Percentiles rank a stretch among this genome's conserved stretches.
These are phyloP conservation scores for Chrysolina americana DNA, from an alignment of 2,888 invertebrate species.

Conservation along the genomic window DNA sequence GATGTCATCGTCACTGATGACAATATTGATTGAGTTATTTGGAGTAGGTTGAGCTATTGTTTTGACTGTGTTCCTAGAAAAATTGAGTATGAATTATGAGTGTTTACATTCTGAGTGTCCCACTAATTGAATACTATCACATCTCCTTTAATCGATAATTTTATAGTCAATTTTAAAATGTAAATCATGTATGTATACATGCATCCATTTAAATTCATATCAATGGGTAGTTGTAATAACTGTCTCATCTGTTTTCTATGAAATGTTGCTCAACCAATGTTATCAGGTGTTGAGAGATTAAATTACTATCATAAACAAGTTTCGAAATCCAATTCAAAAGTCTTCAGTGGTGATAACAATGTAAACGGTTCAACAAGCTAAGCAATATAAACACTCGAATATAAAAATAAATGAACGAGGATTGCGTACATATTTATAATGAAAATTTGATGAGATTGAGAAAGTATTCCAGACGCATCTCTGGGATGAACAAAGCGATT, in stretches of 20 bases:
- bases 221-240: neutral
- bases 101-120: no score
- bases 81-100: no score
- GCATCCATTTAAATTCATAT: neutral
- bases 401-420: conserved; percentile 17
- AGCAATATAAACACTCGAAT: conserved; percentile 16
- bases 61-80: no score
- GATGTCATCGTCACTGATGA: no score
- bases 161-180: no score
- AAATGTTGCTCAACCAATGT: neutral
- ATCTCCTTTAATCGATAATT: no score
- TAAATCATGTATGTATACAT: no score
- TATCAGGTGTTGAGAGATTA: conserved; percentile 12
- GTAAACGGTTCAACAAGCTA: conserved; percentile 6
- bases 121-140: no score
- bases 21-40: no score
- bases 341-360: conserved; percentile 16
- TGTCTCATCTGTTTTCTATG: neutral
- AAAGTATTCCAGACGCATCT: neutral
- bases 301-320: conserved; percentile 12
- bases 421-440: conserved; percentile 13
- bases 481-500: neutral
- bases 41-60: no score
- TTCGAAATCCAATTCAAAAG: conserved; percentile 15
- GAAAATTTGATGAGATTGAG: conserved; percentile 20